Conservation (phyloP, 2,888 invertebrate genomes). For the Auanema freiburgensis region DNA sequence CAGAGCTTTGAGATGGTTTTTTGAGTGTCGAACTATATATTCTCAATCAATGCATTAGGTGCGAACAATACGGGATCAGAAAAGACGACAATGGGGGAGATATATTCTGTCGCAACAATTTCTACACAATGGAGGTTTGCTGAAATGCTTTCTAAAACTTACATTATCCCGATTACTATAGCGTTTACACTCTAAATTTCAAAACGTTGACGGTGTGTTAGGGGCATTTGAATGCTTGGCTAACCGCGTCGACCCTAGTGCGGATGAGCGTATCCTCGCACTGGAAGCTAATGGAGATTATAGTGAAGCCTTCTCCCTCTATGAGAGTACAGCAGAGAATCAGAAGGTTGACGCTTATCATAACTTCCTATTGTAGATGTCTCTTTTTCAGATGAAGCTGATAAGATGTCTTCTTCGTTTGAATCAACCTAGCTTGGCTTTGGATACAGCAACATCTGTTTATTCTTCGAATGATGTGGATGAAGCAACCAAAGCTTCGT, state of each 20-base stretch:
- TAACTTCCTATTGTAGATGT: not conserved
- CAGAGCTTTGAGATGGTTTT: slow-evolving; percentile 27
- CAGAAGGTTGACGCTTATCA: slow-evolving; percentile 18
- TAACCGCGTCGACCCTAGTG: slow-evolving; percentile 7
- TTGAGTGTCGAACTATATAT: not conserved
- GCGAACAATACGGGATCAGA: slow-evolving; percentile 28
- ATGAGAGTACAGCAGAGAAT: slow-evolving; percentile 16
- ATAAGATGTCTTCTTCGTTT: slow-evolving; percentile 21
- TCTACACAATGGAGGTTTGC: slow-evolving; percentile 26
- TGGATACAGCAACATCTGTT: slow-evolving; percentile 12
- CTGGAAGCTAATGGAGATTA: slow-evolving; percentile 35
- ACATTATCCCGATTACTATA: too few species aligned
- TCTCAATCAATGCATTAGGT: too few species aligned
- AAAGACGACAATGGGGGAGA: not conserved
- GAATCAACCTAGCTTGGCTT: slow-evolving; percentile 23
- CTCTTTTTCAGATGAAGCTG: slow-evolving; percentile 14
- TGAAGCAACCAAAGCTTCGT: slow-evolving; percentile 10
- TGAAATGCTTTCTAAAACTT: slow-evolving; percentile 1
- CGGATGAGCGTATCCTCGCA: slow-evolving; percentile 29
- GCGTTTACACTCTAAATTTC: slow-evolving; percentile 26
- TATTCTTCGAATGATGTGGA: slow-evolving; percentile 5
- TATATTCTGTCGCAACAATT: slow-evolving; percentile 7
- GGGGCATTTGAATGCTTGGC: slow-evolving; percentile 29
- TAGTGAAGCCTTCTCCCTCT: slow-evolving; percentile 29
- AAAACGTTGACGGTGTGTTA: slow-evolving; percentile 33